These are phyloP conservation scores for Falco rusticolus DNA, from an alignment of 2,797 vertebrate species.

Conservation along the genomic window DNA sequence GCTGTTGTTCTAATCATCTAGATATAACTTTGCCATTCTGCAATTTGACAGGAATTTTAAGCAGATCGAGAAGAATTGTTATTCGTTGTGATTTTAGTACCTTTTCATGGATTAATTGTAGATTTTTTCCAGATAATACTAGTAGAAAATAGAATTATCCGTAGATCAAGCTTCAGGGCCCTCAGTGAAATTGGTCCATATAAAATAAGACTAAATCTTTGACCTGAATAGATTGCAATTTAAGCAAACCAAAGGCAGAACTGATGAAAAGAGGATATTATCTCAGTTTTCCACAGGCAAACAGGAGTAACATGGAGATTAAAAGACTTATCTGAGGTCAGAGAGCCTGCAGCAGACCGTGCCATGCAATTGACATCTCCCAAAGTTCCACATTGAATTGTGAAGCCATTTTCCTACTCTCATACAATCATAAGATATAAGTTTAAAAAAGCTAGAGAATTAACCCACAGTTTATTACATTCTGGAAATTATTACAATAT, in stretches of 20 bases:
- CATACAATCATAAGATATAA: not conserved
- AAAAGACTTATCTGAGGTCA: conserved; percentile 37
- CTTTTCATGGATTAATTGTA: not conserved
- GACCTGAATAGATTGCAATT: conserved; percentile 53
- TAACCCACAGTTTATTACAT: not conserved
- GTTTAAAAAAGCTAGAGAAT: not conserved
- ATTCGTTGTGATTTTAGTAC: not conserved
- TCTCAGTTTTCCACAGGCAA: conserved; percentile 6
- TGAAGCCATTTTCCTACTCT: not conserved
- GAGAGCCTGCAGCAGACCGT: not conserved
- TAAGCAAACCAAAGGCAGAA: conserved; percentile 25
- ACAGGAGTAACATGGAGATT: not conserved
- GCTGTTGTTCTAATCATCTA: not conserved
- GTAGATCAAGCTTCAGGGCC: not conserved
- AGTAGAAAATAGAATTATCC: conserved; percentile 14
- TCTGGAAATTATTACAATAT: not conserved
- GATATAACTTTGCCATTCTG: not conserved
- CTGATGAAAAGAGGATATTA: conserved; percentile 40
- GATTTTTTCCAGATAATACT: conserved; percentile 35
- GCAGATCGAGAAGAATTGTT: not conserved
- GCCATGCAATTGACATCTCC: not conserved
- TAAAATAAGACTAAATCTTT: conserved; percentile 26
- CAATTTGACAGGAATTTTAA: not conserved
- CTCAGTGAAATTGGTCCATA: conserved; percentile 2
- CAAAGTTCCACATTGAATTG: not conserved